A percentile compares a stretch with the other conserved stretches of the same genome.
These are phyloP conservation scores for Zapus hudsonius DNA, from an alignment of 2,113 vertebrate genomes.

Conservation along the genomic window DNA sequence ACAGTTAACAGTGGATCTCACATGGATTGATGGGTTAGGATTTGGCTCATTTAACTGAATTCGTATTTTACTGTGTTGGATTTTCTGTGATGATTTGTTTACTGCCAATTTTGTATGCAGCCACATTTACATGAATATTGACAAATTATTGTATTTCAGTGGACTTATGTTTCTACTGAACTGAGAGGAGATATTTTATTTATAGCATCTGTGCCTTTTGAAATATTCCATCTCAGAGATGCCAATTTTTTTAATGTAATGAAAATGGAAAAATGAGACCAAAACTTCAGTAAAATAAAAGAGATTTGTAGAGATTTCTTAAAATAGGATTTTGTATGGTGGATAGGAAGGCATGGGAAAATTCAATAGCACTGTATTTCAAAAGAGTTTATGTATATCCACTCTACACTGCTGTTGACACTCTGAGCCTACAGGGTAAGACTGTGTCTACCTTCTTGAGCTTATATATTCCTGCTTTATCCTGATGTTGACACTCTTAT, in stretches of 20 bases:
- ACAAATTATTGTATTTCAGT: conserved; percentile 82
- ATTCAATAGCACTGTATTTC: neutral
- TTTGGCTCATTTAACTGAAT: conserved; percentile 76
- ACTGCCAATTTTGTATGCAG: conserved; percentile 76
- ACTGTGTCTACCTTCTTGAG: neutral
- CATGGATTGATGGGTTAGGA: conserved; percentile 67
- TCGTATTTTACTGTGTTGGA: conserved; percentile 72
- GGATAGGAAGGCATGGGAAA: neutral
- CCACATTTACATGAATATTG: conserved; percentile 74
- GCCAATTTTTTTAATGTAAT: conserved; percentile 60
- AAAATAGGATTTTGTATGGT: conserved; percentile 37
- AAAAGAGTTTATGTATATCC: no score
- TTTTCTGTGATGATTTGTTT: conserved; percentile 70
- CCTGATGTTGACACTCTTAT: neutral
- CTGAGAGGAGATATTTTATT: conserved; percentile 70
- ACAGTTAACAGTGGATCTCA: neutral
- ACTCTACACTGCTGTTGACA: neutral
- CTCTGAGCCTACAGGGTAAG: neutral
- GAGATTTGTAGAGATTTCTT: conserved; percentile 3
- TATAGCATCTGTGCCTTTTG: conserved; percentile 75
- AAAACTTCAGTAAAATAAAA: conserved; percentile 53
- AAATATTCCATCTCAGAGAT: conserved; percentile 71
- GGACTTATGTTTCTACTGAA: conserved; percentile 77
- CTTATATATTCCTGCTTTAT: neutral
- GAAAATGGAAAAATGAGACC: conserved; percentile 40